Base-by-base conservation (phyloP, 1,140 invertebrate species). In the Zophobas morio region DNA sequence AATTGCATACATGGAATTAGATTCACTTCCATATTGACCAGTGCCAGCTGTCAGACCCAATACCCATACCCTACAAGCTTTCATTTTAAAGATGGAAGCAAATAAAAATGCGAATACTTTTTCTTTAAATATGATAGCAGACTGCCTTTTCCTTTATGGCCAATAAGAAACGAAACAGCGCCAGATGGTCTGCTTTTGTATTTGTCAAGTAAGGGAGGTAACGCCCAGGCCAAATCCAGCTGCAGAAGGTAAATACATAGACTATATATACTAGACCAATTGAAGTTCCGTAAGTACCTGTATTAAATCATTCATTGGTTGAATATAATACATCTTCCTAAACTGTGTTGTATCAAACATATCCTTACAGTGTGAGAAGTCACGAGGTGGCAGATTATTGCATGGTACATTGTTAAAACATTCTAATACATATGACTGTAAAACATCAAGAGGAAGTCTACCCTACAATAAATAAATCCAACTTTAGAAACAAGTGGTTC, bases 101-200 rank as follows among this genome's bases (percentile, higher is more conserved):
- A 20, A 20, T 20, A 20, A 20, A 20, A 20, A 20, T 20, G 20
- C 20, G 20, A 20, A 20, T 84, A 91, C 88, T 93, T 94, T 63
- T 92, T 91, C 75, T 94, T 91, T 39, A 98, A 87, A 83, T 95
- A 95, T 46, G 94, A 94, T 0, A 96, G 90, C 6, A 98, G 86
- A 81, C 95, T 96, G 35, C 96, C 96, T 81, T 92, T 91, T 1
- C 96, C 96, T 87, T 98, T 96, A 85, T 98, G 94, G 0, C 95
- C 96, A 2, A 98, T 87, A 2, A 98, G 85, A 86, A 93, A 95
- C 0, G 93, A 92, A 0, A 98, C 84, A 81, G 97, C 96, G 54
- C 93, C 88, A 76, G 94, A 89, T 0, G 95, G 94, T 86, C 95
- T 96, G 35, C 88, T 90, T 85, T 91, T 91, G 84, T 96, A 97